Conservation (phyloP, 2,888 invertebrate genomes). For the Parnassius mnemosyne region DNA sequence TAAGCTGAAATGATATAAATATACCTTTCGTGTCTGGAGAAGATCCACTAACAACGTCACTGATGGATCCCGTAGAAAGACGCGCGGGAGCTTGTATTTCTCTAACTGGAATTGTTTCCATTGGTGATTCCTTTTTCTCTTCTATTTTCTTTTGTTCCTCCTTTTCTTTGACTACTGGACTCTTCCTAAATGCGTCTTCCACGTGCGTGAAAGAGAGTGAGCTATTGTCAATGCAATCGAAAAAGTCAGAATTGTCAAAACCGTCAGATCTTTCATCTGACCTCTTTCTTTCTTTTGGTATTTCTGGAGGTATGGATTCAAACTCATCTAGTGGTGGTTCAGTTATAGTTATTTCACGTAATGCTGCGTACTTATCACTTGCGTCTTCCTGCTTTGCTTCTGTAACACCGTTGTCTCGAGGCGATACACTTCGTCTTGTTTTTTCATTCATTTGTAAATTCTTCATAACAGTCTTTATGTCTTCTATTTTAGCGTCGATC, state of each 20-base stretch:
- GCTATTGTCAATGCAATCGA: conserved; percentile 77
- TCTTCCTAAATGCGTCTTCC: conserved; percentile 75
- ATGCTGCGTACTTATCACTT: conserved; percentile 88
- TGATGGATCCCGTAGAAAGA: conserved; percentile 82
- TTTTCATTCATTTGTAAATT: conserved; percentile 62
- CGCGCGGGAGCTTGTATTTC: conserved; percentile 66
- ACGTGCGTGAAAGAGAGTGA: conserved; percentile 74
- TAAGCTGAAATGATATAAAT: not conserved
- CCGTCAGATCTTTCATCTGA: conserved; percentile 78
- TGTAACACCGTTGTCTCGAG: conserved; percentile 68
- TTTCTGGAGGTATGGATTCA: conserved; percentile 69
- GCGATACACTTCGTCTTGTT: conserved; percentile 62
- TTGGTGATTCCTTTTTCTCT: conserved; percentile 47
- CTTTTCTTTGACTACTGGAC: conserved; percentile 64
- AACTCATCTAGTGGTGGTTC: conserved; percentile 80
- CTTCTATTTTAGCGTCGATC: conserved; percentile 71
- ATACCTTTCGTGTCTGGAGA: conserved; percentile 82
- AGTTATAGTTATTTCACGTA: conserved; percentile 87
- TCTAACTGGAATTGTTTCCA: conserved; percentile 48
- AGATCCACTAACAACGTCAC: conserved; percentile 83
- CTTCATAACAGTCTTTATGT: conserved; percentile 73
- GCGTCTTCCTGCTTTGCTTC: conserved; percentile 64
- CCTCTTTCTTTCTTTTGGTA: conserved; percentile 72
- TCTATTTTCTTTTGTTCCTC: conserved; percentile 56
- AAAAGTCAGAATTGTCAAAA: conserved; percentile 75